Evolutionary conservation across 2,797 vertebrate genomes (phyloP).

Genomic region (Valencia hispanica): DNA sequence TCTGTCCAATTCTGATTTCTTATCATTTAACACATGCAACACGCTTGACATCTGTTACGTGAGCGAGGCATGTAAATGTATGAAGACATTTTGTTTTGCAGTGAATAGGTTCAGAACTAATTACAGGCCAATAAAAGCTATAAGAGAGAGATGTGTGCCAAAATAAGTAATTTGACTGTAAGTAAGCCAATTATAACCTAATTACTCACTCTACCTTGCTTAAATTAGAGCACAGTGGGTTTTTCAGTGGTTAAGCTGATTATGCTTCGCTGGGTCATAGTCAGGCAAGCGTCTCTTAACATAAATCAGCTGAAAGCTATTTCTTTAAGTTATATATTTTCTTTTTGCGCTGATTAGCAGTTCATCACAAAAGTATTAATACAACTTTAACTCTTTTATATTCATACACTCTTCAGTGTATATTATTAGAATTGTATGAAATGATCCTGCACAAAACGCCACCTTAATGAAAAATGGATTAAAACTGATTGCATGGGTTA

Average conservation of each 20-base stretch:
- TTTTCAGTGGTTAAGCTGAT: slow-evolving; percentile 52
- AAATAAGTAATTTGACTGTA: slow-evolving; percentile 67
- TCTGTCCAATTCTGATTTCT: slow-evolving; percentile 23
- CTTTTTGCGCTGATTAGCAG: neutral
- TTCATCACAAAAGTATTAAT: neutral
- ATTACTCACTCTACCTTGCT: slow-evolving; percentile 73
- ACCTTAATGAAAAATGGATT: neutral
- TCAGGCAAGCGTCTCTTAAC: slow-evolving; percentile 62
- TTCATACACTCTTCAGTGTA: neutral
- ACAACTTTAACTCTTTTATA: neutral
- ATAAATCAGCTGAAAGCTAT: slow-evolving; percentile 49
- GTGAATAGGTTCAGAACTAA: slow-evolving; percentile 42
- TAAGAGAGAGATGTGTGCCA: slow-evolving; percentile 55
- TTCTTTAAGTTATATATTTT: slow-evolving; percentile 7
- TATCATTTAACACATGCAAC: slow-evolving; percentile 13
- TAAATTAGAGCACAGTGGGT: slow-evolving; percentile 63
- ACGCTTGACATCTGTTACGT: neutral
- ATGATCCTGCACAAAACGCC: neutral
- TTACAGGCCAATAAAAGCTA: slow-evolving; percentile 54
- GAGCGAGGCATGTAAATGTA: slow-evolving; percentile 8
- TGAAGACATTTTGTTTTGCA: slow-evolving; percentile 20
- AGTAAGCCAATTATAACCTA: slow-evolving; percentile 73
- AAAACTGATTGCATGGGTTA: neutral
- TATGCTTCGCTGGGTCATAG: slow-evolving; percentile 60
- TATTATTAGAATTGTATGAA: neutral